phyloP scores from a whole-genome alignment of 2,888 invertebrate species.

The Deilephila porcellus region DNA sequence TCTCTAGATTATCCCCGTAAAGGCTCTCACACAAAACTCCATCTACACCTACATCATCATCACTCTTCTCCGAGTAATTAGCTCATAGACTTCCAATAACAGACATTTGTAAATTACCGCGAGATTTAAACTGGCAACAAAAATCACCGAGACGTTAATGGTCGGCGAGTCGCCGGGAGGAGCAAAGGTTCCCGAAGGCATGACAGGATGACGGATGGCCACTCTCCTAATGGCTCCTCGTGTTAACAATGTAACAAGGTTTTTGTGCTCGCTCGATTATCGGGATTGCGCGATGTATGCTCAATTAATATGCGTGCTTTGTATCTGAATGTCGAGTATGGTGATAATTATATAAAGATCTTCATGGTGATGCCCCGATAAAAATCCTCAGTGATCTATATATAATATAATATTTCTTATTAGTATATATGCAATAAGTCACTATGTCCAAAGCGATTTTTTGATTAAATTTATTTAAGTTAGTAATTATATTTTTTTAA shows the following conservation, averaged over 20 bases:
- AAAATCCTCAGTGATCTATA: too few relatives aligned
- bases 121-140: conserved; percentile 21
- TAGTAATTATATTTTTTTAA: too few relatives aligned
- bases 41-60: not conserved
- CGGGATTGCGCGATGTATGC: conserved; percentile 6
- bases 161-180: conserved; percentile 26
- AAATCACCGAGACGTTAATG: conserved; percentile 26
- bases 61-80: not conserved
- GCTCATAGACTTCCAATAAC: conserved; percentile 1
- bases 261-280: conserved; percentile 16
- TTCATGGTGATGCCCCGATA: too few relatives aligned
- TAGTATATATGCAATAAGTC: too few relatives aligned
- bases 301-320: conserved; percentile 13
- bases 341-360: not conserved
- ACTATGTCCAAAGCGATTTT: too few relatives aligned
- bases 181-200: conserved; percentile 18
- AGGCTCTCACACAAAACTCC: not conserved
- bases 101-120: conserved; percentile 1
- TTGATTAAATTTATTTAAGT: too few relatives aligned
- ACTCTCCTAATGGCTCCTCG: conserved; percentile 59
- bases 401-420: too few relatives aligned
- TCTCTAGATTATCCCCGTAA: too few relatives aligned
- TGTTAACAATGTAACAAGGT: conserved; percentile 41
- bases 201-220: conserved; percentile 63
- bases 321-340: not conserved